Base-by-base conservation (phyloP, 2,797 vertebrate species). In the Alosa sapidissima region DNA sequence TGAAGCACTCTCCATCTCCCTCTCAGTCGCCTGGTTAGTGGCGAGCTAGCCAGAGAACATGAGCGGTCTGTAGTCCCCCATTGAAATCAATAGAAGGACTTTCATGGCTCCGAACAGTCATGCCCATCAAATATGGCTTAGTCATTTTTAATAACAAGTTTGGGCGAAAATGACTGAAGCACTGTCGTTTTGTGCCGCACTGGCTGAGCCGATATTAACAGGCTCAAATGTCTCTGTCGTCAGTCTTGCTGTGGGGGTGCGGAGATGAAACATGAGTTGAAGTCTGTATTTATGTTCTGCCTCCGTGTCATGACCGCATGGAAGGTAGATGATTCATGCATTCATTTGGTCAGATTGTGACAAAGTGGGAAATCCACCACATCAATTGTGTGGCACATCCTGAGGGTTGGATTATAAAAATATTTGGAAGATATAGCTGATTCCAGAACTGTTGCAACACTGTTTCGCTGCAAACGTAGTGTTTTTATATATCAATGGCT, bases 11-110 rank as follows among this genome's bases (percentile, higher is more conserved):
- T 81, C 81, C 62, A 85, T 87, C 84, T 87, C 85, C 84, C 83
- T 81, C 85, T 60, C 81, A 24, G 88, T 88, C 87, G 87, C 87
- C 85, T 87, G 83, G 84, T 87, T 88, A 88, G 87, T 82, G 82
- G 87, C 85, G 83, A 83, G 85, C 85, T 81, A 82, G 85, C 84
- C 87, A 86, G 88, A 86, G 88, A 86, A 72, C 84, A 89, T 81
- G 55, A 49, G 47, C 54, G 28, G n/a, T 47, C 45, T 16, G 51
- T 87, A 81, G 82, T 85, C 82, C 83, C 6, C 6, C 14, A 4
- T 33, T 72, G 85, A 89, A 90, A 89, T 90, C 85, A 89, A 85
- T 85, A 87, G 65, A 72, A 72, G 65, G 65, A 33, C 28, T 72
- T 72, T 72, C 65, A 36, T 72, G 65, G 65, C 65, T 72, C 33